These are phyloP conservation scores for Decapterus maruadsi DNA, from an alignment of 2,797 vertebrate species.

Conservation along the genomic window DNA sequence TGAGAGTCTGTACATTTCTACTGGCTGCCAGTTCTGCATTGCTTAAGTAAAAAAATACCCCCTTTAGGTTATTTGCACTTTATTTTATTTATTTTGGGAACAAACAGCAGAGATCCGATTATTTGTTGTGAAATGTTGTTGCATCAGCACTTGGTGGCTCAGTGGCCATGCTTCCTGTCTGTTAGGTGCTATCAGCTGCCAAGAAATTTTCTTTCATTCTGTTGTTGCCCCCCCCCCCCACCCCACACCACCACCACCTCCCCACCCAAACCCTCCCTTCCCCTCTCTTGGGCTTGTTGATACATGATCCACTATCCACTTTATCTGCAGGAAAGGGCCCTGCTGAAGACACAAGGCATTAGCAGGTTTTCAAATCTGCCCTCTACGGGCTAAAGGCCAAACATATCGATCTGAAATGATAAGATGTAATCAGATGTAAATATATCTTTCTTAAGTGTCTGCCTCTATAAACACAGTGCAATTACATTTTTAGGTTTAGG, in stretches of 20 bases:
- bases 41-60: background rate
- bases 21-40: background rate
- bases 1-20: background rate
- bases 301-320: constrained; percentile 73
- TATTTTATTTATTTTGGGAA: background rate
- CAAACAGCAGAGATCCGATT: background rate
- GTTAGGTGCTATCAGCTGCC: constrained; percentile 53
- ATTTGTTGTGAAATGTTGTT: constrained; percentile 9
- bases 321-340: constrained; percentile 61
- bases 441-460: constrained; percentile 11
- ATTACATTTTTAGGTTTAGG: constrained; percentile 36
- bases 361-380: constrained; percentile 21
- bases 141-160: constrained; percentile 32
- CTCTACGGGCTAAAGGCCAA: constrained; percentile 18
- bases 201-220: constrained; percentile 50
- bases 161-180: constrained; percentile 36
- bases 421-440: constrained; percentile 1
- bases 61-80: background rate
- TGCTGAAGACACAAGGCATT: constrained; percentile 44
- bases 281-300: constrained; percentile 72
- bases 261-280: background rate
- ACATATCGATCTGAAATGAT: constrained; percentile 30
- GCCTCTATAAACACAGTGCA: constrained; percentile 23
- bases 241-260: background rate
- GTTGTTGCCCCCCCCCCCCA: constrained; percentile 8